A percentile compares a stretch with the other conserved stretches of the same genome.
Evolutionary conservation across 2,113 vertebrate genomes (phyloP).

Genomic region (Tychaedon coryphoeus): DNA sequence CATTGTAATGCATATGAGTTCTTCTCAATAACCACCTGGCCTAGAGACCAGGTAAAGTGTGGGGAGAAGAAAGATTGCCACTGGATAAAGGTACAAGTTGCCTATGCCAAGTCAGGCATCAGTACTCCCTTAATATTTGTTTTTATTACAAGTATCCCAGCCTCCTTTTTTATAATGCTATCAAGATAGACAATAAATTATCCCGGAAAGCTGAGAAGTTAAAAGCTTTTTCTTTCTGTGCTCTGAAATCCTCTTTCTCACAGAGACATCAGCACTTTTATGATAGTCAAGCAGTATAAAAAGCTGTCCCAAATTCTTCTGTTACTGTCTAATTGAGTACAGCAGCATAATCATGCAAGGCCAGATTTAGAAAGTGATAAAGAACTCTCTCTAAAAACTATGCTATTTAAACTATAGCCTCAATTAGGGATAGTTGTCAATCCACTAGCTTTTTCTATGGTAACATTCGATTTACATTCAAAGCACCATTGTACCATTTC

Average conservation of each 20-base stretch:
- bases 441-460: background rate
- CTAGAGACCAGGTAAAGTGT: background rate
- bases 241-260: background rate
- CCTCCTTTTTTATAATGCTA: background rate
- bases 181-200: background rate
- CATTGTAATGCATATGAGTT: fast-evolving
- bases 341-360: background rate
- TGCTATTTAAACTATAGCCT: background rate
- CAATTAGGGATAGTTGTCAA: background rate
- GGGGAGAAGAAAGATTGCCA: background rate
- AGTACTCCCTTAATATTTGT: background rate
- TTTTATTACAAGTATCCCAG: background rate
- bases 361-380: background rate
- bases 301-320: background rate
- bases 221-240: background rate
- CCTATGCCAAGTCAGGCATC: background rate
- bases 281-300: background rate
- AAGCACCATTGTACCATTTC: background rate
- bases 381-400: background rate
- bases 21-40: background rate
- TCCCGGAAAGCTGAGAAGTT: background rate
- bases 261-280: background rate
- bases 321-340: background rate
- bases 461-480: background rate
- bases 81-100: background rate